Base-by-base conservation (phyloP, 2,888 invertebrate genomes). In the Erynnis tages region DNA sequence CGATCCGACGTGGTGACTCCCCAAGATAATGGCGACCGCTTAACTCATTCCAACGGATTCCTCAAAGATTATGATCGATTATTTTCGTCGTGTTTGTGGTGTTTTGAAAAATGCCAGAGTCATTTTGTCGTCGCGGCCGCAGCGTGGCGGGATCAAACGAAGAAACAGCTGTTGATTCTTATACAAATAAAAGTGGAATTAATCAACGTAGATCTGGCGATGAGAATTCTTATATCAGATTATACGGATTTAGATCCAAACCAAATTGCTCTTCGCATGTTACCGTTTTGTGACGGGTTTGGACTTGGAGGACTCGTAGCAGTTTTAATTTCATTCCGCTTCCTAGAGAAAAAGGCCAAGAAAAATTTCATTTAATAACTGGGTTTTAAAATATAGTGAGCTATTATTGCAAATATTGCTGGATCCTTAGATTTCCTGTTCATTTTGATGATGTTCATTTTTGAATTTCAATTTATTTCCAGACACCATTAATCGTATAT, bases 141-240 rank as follows among this genome's bases (percentile, higher is more conserved):
- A 65, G 79, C 84, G 82, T 82, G 76, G 78, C 86, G 81, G 76
- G 86, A 87, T 88, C 88, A 87, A 87, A 88, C 76, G 78, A 67
- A 67, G 66, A 71, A 71, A 69, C 84, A 82, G 82, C 82, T 80
- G 84, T 71, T 76, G 72, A 79, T 77, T 81, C 79, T 81, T 77
- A 79, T 73, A 85, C 85, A 84, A 88, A 88, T 88, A 84, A 86
- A 88, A 88, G 74, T 78, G 69, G 75, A 76, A 87, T 88, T 84
- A 86, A 88, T 88, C 88, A 87, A 82, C 72, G 63, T 65, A 62
- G 41, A 59, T 61, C 62, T 81, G 82, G 84, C 78, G 82, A 75
- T 81, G 82, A 65, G 70, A 58, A 54, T 55, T 48, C 49, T 60
- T 54, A 54, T 56, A 59, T 56, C 57, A 55, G 57, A 58, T 58